Base-by-base conservation (phyloP, 2,113 vertebrate genomes). In the Channa argus region DNA sequence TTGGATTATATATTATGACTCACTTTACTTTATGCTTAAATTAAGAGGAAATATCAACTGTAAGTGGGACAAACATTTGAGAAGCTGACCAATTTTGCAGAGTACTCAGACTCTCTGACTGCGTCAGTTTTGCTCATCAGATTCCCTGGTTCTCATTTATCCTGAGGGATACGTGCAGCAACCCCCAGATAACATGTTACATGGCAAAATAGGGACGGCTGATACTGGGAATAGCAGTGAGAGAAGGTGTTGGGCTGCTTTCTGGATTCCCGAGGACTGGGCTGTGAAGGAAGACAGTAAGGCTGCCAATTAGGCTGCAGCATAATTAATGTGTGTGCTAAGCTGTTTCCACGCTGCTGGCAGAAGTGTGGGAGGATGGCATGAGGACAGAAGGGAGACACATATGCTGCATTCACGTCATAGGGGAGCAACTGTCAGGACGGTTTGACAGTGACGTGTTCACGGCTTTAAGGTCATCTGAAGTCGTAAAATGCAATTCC, bases 101-200 rank as follows among this genome's bases (percentile, higher is more conserved):
- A 36, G 53, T 1, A 14, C 24, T 24, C 24, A 24, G 33, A 37
- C 7, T 55, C 49, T 50, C 15, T 56, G 67, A 4, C 36, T 3
- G 12, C 46, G 68, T 55, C 47, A 50, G 3, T 72, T 50, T 15
- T 13, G 59, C 60, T 67, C 55, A 53, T 68, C 24, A 24, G 24
- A 24, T 24, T 1, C 64, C 76, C 10, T 33, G n/a, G 0, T 39
- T 63, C 96, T 94, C 94, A 94, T 94, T 95, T 94, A 94, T 96
- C 94, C 93, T 93, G 93, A 89, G 92, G 93, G 92, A 93, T 86
- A 83, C 91, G 83, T 77, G 89, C 86, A 83, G 86, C 85, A 11
- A n/a, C 7, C 91, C 94, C 93, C 93, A 94, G 94, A 93, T 90
- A 92, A 91, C 92, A 94, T 91, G 95, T 93, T 90, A 95, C 92